Percentiles rank a stretch among this genome's conserved stretches.
phyloP scores from a whole-genome alignment of 2,113 vertebrate species.

The Microtus pennsylvanicus region DNA sequence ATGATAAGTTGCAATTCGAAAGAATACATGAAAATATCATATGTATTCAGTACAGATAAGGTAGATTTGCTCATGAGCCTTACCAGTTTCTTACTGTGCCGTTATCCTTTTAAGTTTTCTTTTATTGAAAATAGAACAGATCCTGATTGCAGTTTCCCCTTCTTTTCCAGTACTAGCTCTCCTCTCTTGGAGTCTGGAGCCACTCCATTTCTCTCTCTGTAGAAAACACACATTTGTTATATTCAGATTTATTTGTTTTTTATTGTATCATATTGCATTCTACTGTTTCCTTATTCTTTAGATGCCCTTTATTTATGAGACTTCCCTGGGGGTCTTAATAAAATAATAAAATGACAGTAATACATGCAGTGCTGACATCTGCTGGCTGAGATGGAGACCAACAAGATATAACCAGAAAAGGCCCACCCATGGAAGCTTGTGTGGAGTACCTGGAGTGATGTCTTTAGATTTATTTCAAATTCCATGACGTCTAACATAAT shows the following conservation, averaged over 20 bases:
- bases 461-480: too few relatives aligned
- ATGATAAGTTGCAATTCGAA: constrained; percentile 3
- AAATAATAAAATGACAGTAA: constrained; percentile 4
- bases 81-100: not conserved
- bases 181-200: not conserved
- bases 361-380: too few relatives aligned
- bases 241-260: not conserved
- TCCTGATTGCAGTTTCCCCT: too few relatives aligned
- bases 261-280: too few relatives aligned
- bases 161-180: not conserved
- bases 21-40: not conserved
- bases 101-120: not conserved
- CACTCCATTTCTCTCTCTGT: not conserved
- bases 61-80: not conserved
- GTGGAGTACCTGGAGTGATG: too few relatives aligned
- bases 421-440: too few relatives aligned
- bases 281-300: not conserved
- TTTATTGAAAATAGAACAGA: not conserved
- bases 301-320: not conserved
- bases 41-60: not conserved
- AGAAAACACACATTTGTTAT: not conserved
- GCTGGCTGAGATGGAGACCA: too few relatives aligned
- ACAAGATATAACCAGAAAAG: too few relatives aligned
- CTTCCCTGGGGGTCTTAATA: constrained; percentile 18
- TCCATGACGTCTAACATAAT: too few relatives aligned